Percentiles rank a stretch among this genome's conserved stretches.
phyloP scores from a whole-genome alignment of 1,140 invertebrate species.

The Meloidogyne floridensis region DNA sequence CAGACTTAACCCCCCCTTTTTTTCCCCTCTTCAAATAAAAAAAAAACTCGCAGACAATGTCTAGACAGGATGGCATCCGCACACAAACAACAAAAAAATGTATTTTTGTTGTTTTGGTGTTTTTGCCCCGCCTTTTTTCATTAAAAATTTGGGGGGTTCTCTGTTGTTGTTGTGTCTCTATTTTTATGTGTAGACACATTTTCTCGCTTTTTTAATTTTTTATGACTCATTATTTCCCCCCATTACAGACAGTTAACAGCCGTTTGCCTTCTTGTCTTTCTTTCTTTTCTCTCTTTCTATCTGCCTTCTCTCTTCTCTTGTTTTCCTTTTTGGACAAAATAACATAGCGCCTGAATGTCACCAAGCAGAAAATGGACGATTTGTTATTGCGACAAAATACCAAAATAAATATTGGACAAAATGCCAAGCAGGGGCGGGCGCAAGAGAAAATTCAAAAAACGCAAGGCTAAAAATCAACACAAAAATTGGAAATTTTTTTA shows the following conservation, averaged over 20 bases:
- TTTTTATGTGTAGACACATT: background rate
- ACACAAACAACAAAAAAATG: background rate
- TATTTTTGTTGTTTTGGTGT: background rate
- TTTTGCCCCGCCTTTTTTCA: background rate
- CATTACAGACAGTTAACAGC: background rate
- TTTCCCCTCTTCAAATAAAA: background rate
- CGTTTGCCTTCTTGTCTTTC: background rate
- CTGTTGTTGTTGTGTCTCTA: background rate
- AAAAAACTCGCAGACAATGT: constrained; percentile 4
- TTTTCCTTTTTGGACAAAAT: background rate
- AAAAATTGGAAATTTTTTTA: too few species aligned
- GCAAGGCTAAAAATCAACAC: too few species aligned
- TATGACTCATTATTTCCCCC: too few species aligned
- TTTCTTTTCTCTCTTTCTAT: background rate
- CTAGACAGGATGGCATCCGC: background rate
- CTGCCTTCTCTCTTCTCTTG: background rate
- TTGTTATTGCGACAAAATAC: background rate
- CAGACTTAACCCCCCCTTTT: background rate
- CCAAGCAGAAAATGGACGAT: background rate
- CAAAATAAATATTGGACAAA: background rate
- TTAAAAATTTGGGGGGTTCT: background rate
- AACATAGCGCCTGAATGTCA: background rate
- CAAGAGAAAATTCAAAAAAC: too few species aligned
- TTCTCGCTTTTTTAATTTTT: background rate
- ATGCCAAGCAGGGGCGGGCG: background rate